Percentiles rank a stretch among this genome's conserved stretches.
Evolutionary conservation across 2,113 vertebrate genomes (phyloP).

Genomic region (Trinectes maculatus): DNA sequence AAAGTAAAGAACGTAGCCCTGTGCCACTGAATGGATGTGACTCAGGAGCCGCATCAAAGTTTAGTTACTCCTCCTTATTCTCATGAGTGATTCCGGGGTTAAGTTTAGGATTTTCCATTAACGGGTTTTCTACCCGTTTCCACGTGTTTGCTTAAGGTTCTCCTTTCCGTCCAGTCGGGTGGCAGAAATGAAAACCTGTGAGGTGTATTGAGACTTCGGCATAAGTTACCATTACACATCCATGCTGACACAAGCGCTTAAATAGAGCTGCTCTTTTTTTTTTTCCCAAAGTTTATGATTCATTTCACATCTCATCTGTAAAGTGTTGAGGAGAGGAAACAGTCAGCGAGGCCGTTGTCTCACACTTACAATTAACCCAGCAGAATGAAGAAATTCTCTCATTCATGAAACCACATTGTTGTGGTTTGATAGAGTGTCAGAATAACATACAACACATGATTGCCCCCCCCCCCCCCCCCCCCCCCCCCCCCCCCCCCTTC

Average conservation of each 20-base stretch:
- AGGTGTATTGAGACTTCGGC: not conserved
- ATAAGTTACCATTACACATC: not conserved
- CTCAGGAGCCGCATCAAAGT: not conserved
- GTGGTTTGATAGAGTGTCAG: not conserved
- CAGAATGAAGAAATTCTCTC: not conserved
- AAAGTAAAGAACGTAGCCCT: not conserved
- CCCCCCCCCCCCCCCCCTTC: no score
- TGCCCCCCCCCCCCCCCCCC: no score
- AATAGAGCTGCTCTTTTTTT: no score
- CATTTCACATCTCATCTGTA: no score
- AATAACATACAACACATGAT: no score
- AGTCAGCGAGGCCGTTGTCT: no score
- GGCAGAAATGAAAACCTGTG: not conserved
- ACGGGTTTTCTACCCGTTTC: not conserved
- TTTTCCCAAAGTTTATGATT: no score
- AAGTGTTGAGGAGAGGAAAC: no score
- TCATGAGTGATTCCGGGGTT: not conserved
- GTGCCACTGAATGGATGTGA: not conserved
- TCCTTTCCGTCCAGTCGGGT: slow-evolving; percentile 1
- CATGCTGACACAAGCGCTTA: no score
- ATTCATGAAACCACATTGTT: slow-evolving; percentile 21
- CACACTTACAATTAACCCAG: no score
- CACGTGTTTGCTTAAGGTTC: not conserved
- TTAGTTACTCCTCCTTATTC: slow-evolving; percentile 22
- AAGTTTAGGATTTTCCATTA: slow-evolving; percentile 1